Percentiles rank a stretch among this genome's conserved stretches.
Conservation (phyloP, 2,797 vertebrate species). For the Platalea minor region DNA sequence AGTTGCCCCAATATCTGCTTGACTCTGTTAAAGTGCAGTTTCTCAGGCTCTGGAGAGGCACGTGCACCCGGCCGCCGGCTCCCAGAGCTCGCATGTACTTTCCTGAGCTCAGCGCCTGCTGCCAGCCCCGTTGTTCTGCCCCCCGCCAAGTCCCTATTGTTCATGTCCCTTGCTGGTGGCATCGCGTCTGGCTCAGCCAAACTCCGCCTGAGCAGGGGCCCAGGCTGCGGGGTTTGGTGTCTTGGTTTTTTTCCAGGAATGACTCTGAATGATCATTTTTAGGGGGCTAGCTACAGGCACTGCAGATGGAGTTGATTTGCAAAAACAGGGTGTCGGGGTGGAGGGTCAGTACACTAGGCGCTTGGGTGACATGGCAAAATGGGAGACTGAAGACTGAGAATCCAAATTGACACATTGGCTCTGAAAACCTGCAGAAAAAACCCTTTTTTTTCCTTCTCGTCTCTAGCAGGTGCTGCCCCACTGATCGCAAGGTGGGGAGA, state of each 20-base stretch:
- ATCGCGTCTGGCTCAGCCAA: background rate
- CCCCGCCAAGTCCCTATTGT: slow-evolving; percentile 52
- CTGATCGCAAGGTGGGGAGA: background rate
- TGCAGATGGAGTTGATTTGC: background rate
- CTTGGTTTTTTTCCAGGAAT: background rate
- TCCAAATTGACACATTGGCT: background rate
- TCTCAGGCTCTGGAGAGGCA: background rate
- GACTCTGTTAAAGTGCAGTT: background rate
- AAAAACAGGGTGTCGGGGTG: background rate
- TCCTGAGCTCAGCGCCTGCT: slow-evolving; percentile 1
- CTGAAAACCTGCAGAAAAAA: background rate
- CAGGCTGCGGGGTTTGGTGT: background rate
- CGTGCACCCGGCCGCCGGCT: background rate
- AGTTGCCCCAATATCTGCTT: background rate
- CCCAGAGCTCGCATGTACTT: background rate
- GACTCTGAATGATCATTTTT: background rate
- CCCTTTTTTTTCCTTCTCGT: background rate
- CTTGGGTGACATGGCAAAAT: background rate
- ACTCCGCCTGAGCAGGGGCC: slow-evolving; percentile 20
- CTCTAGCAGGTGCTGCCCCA: background rate
- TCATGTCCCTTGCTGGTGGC: slow-evolving; percentile 39
- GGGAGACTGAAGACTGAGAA: background rate
- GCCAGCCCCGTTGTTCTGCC: slow-evolving; percentile 52
- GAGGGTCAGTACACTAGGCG: background rate
- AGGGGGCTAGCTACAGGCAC: background rate